Percentiles rank a stretch among this genome's conserved stretches.
Conservation (phyloP, 2,113 vertebrate species). For the Mastomys coucha region DNA sequence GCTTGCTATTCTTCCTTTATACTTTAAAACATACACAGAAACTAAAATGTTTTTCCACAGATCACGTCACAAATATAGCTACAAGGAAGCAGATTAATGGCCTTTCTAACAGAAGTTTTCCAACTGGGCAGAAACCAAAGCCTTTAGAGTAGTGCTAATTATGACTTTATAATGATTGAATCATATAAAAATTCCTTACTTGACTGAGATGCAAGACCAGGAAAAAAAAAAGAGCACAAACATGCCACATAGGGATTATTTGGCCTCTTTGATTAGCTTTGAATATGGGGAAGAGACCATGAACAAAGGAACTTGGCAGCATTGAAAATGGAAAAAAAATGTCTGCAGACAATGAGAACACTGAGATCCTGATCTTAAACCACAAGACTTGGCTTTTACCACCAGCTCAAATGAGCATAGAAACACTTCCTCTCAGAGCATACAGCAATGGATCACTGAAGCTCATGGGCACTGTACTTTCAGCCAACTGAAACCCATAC, state of each 20-base stretch:
- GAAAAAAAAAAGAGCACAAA: background rate
- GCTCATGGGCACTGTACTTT: background rate
- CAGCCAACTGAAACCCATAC: background rate
- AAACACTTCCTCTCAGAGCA: background rate
- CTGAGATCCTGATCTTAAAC: background rate
- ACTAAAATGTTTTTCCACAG: background rate
- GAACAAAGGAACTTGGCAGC: background rate
- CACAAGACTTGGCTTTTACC: background rate
- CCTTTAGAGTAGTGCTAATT: background rate
- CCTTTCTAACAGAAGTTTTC: background rate
- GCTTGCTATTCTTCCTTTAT: background rate
- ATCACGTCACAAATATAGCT: background rate
- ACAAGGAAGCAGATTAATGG: background rate
- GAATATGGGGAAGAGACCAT: background rate
- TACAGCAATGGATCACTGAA: background rate
- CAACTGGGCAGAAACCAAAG: background rate
- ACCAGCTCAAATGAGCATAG: background rate
- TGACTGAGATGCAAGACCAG: background rate
- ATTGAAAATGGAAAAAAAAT: background rate
- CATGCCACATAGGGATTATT: background rate
- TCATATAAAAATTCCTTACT: background rate
- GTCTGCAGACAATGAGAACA: background rate
- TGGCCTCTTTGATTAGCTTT: background rate
- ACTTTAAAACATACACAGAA: slow-evolving; percentile 14
- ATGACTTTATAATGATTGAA: background rate